A percentile compares a stretch with the other conserved stretches of the same genome.
Conservation (phyloP, 2,113 vertebrate genomes). For the Fulica atra region DNA sequence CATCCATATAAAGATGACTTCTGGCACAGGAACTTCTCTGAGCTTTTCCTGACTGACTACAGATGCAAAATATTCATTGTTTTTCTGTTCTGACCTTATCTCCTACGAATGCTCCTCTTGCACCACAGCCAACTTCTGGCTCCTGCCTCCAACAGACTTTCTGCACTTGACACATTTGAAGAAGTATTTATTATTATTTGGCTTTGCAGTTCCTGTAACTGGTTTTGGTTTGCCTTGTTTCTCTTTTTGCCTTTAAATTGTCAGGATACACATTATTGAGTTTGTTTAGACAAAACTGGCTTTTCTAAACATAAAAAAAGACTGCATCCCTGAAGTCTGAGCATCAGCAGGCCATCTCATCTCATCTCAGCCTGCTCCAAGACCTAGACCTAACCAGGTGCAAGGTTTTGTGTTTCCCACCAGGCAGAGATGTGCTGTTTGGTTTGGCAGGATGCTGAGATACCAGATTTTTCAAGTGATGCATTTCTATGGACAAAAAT, state of each 20-base stretch:
- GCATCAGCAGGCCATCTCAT: background rate
- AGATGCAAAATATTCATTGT: constrained; percentile 32
- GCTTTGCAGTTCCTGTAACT: background rate
- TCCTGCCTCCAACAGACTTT: background rate
- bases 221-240: background rate
- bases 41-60: constrained; percentile 22
- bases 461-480: background rate
- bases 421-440: background rate
- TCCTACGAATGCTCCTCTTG: background rate
- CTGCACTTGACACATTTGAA: background rate
- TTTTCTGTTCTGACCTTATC: constrained; percentile 47
- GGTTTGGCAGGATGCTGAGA: background rate
- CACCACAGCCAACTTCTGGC: constrained; percentile 7
- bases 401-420: background rate
- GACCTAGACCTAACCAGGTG: background rate
- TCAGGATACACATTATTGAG: background rate
- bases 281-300: background rate
- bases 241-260: background rate
- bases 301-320: background rate
- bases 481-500: background rate
- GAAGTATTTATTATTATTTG: background rate
- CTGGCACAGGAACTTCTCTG: background rate
- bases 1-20: background rate
- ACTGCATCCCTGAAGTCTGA: background rate
- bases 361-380: background rate